Base-by-base conservation (phyloP, 2,113 vertebrate genomes). In the Scomber japonicus region DNA sequence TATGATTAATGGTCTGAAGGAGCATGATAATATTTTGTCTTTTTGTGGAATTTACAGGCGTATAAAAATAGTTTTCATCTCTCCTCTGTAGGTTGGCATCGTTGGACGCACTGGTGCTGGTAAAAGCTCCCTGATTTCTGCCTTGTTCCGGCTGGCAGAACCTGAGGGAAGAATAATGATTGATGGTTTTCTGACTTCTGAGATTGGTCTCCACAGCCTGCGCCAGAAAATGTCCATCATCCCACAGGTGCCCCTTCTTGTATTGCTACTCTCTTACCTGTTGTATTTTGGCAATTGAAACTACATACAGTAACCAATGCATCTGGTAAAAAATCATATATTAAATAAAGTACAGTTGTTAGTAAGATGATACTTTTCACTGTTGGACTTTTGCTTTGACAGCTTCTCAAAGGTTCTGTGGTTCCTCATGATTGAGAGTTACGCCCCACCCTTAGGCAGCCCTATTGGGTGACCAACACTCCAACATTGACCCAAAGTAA, bases 191-290 rank as follows among this genome's bases (percentile, higher is more conserved):
- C 92, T 95, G 94, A 98, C 96, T 2, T 96, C 96, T 27, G 95
- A 97, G 90, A 95, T 98, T 51, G 97, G 97, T 68, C 96, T 99
- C 55, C 96, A 98, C 62, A 95, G 96, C 86, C 94, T 98, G 85
- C 93, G 97, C 80, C 97, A 96, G 94, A 97, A 96, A 92, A 97
- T 98, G 94, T 98, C 97, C 27, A 98, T 98, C 95, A 98, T 99
- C 90, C 97, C 97, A 81, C 97, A 98, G 96, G 97, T 98, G 93
- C 75, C 5, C 2, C 55, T 63, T 73, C 81, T 49, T 35, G 7
- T 27, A 77, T 35, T 44, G 3, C 19, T 40, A 21, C 40, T 69
- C 11, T 44, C 48, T 35, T 8, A 30, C 13, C 64, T 80, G 2
- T 48, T 74, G 19, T 60, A 31, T 57, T 21, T 66, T 72, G n/a